Conservation (phyloP, 2,888 invertebrate species). For the Melanchra persicariae region DNA sequence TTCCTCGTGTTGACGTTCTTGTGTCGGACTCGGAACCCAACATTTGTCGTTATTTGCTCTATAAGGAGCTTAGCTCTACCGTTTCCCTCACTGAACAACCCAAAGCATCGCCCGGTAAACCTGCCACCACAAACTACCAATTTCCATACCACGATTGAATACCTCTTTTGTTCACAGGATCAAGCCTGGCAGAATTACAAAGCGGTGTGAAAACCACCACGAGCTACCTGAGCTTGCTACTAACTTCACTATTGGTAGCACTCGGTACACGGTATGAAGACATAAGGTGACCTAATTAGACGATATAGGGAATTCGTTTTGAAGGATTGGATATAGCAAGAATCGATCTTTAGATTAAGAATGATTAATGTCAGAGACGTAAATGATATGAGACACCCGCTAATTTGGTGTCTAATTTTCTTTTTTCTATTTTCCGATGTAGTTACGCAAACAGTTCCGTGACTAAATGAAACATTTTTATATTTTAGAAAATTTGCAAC, state of each 20-base stretch:
- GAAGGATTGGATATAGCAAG: conserved; percentile 46
- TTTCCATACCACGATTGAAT: conserved; percentile 13
- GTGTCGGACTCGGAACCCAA: background rate
- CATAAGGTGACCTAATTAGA: conserved; percentile 84
- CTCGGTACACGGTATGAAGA: conserved; percentile 76
- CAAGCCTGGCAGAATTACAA: conserved; percentile 86
- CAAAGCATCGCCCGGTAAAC: background rate
- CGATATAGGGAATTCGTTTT: conserved; percentile 49
- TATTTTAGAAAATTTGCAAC: conserved; percentile 26
- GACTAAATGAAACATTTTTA: conserved; percentile 9
- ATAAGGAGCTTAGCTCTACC: background rate
- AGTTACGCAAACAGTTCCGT: background rate
- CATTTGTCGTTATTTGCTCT: background rate
- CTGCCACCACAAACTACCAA: background rate
- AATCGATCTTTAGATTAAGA: conserved; percentile 38
- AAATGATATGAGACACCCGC: background rate
- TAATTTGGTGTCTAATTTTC: background rate
- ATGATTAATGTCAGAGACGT: background rate
- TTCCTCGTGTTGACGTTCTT: background rate
- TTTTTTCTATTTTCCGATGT: background rate
- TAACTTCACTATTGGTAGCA: conserved; percentile 78
- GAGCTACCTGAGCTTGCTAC: conserved; percentile 80
- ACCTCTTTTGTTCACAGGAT: conserved; percentile 75
- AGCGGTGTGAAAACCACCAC: conserved; percentile 86
- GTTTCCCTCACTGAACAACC: background rate